Base-by-base conservation (phyloP, 2,797 vertebrate genomes). In the Sparus aurata region DNA sequence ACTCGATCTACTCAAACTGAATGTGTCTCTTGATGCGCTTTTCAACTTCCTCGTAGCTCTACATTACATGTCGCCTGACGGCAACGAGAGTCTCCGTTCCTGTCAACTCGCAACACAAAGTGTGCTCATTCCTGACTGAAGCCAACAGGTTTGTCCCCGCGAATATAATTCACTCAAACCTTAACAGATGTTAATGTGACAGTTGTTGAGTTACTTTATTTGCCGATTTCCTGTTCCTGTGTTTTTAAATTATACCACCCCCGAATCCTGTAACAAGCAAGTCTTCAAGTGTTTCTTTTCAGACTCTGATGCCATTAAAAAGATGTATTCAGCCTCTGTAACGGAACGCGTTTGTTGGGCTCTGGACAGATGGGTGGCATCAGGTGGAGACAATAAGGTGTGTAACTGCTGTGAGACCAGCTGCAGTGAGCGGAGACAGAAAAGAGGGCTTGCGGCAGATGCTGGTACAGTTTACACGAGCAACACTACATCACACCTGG, bases 351-450 rank as follows among this genome's bases (percentile, higher is more conserved):
- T 17, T 15, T 17, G 12, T 45, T 38, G 8, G 38, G 11, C n/a
- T 68, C 18, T 50, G 83, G 52, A 27, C 89, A 95, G 94, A 79
- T 95, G 95, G 93, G 91, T 91, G 74, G 90, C 93, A 45, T 94
- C 89, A 61, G 92, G 84, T 41, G 94, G 92, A 47, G 91, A 93
- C 61, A 92, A 95, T 54, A 70, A 90, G 72, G 88, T 94, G 87
- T 95, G 94, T 72, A 50, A 83, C 86, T 92, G 94, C 90, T 94
- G 89, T 66, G 83, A 87, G 54, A 83, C 78, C 87, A 87, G 86
- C 90, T 89, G 93, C 23, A 43, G 66, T 3, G 13, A 54, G 38
- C 65, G 6, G 76, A 87, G 88, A 45, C 38, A 2, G 63, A 86
- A 7, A 46, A 86, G 94, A 50, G 80, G 91, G 65, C 79, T 81